Percentiles rank a stretch among this genome's conserved stretches.
Evolutionary conservation across 2,113 vertebrate species (phyloP).

Genomic region (Seriola dumerili): DNA sequence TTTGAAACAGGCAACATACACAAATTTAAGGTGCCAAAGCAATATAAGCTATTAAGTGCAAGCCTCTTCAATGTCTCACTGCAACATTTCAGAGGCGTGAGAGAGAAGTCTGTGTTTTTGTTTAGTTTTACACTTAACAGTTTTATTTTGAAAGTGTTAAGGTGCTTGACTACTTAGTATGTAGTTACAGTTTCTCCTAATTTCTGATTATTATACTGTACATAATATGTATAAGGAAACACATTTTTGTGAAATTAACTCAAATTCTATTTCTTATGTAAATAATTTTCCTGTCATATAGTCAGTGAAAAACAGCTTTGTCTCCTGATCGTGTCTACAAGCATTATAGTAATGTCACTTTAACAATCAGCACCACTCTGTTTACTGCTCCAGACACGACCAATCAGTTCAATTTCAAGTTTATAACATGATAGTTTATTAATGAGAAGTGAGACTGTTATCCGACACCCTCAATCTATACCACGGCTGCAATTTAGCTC

Average conservation of each 20-base stretch:
- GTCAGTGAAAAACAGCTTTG: not conserved
- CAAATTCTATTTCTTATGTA: not conserved
- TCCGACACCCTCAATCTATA: conserved; percentile 88
- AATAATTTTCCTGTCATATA: not conserved
- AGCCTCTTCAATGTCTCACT: conserved; percentile 82
- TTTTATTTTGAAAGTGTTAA: conserved; percentile 1
- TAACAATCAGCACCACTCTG: conserved; percentile 16
- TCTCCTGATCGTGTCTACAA: not conserved
- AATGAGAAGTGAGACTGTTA: conserved; percentile 80
- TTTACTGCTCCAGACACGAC: conserved; percentile 26
- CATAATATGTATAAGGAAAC: not conserved
- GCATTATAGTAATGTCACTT: conserved; percentile 26
- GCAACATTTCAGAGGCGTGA: not conserved
- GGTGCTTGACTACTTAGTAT: not conserved
- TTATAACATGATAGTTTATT: conserved; percentile 79
- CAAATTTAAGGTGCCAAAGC: conserved; percentile 90
- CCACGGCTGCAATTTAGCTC: conserved; percentile 88
- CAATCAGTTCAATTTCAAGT: conserved; percentile 61
- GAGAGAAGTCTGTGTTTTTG: not conserved
- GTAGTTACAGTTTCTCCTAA: not conserved
- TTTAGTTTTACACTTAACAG: not conserved
- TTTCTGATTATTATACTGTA: not conserved
- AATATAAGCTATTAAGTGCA: conserved; percentile 81
- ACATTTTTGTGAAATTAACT: not conserved
- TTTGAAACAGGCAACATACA: conserved; percentile 89